A percentile compares a stretch with the other conserved stretches of the same genome.
Conservation (phyloP, 2,888 invertebrate species). For the Argynnis bischoffii region DNA sequence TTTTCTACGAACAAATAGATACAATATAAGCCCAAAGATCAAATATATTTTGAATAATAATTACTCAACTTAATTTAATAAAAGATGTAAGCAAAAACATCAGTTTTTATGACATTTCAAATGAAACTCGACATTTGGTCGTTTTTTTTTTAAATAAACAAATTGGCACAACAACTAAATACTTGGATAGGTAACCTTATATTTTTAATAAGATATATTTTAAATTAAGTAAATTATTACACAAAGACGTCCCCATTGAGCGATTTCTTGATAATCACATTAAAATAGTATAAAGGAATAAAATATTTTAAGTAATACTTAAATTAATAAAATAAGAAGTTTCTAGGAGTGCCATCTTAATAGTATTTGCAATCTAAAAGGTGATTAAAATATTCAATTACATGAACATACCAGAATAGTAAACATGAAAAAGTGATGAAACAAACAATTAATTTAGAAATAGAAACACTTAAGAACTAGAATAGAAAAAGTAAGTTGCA, state of each 20-base stretch:
- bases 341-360: conserved; percentile 25
- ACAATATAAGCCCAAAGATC: conserved; percentile 54
- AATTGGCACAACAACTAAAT: conserved; percentile 38
- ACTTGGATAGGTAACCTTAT: conserved; percentile 34
- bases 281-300: conserved; percentile 30
- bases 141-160: conserved; percentile 39
- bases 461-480: conserved; percentile 20
- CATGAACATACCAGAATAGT: conserved; percentile 15
- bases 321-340: conserved; percentile 32
- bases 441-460: conserved; percentile 6
- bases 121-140: conserved; percentile 37
- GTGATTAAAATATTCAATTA: conserved; percentile 8
- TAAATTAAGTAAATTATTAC: conserved; percentile 35
- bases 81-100: conserved; percentile 52
- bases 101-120: conserved; percentile 56
- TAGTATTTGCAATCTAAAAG: conserved; percentile 16
- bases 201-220: conserved; percentile 21
- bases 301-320: conserved; percentile 39
- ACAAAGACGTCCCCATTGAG: conserved; percentile 39
- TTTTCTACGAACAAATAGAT: conserved; percentile 64
- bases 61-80: conserved; percentile 68
- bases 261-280: conserved; percentile 37
- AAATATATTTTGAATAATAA: conserved; percentile 38
- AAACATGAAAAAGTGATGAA: conserved; percentile 7
- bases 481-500: conserved; percentile 26